phyloP scores from a whole-genome alignment of 2,888 invertebrate genomes.

The Cantharis nigra region DNA sequence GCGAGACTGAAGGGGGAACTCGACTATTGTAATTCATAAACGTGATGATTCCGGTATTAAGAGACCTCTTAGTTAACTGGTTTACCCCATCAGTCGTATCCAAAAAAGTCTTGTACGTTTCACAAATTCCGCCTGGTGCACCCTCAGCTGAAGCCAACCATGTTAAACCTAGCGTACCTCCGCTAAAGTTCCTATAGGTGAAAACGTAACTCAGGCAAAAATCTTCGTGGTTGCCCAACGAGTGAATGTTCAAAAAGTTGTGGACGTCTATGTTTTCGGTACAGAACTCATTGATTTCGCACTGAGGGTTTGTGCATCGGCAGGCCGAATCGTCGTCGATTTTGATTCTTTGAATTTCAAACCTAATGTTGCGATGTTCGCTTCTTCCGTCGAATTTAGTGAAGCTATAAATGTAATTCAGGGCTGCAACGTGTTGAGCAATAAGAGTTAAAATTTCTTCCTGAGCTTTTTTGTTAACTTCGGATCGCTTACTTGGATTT shows the following conservation, averaged over 20 bases:
- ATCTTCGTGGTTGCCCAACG: constrained; percentile 94
- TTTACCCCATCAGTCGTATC: constrained; percentile 94
- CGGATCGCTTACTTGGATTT: constrained; percentile 69
- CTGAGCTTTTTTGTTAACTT: constrained; percentile 85
- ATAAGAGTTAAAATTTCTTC: constrained; percentile 97
- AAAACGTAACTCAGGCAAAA: constrained; percentile 99
- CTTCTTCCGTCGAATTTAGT: constrained; percentile 91
- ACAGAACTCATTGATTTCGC: constrained; percentile 86
- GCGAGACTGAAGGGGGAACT: constrained; percentile 97
- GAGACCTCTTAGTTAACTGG: constrained; percentile 89
- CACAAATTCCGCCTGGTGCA: constrained; percentile 98
- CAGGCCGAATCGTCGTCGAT: constrained; percentile 89
- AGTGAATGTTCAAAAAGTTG: constrained; percentile 97
- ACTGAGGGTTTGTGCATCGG: constrained; percentile 63
- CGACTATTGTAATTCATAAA: constrained; percentile 97
- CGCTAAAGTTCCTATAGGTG: constrained; percentile 96
- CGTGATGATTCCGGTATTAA: constrained; percentile 98
- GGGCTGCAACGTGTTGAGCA: constrained; percentile 97
- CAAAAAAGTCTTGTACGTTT: constrained; percentile 95
- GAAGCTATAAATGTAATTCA: constrained; percentile 95
- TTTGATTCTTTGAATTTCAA: constrained; percentile 90
- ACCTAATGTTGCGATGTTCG: constrained; percentile 92
- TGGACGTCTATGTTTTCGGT: constrained; percentile 98
- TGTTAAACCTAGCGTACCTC: constrained; percentile 96
- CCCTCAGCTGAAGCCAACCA: constrained; percentile 99